Base-by-base conservation (phyloP, 2,888 invertebrate species). In the Rhogogaster chlorosoma region DNA sequence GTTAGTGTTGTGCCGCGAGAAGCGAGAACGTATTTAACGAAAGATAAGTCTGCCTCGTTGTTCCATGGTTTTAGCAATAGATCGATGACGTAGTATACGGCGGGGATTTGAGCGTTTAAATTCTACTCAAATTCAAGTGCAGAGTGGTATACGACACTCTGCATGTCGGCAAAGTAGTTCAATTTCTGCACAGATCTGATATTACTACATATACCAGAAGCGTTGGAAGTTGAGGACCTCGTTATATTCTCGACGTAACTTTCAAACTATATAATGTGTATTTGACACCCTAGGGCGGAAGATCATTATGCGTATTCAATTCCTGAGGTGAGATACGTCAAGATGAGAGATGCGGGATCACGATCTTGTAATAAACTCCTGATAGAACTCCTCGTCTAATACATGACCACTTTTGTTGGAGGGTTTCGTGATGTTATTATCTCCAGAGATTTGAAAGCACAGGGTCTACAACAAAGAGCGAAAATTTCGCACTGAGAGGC, bases 11-110 rank as follows among this genome's bases (percentile, higher is more conserved):
- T 42, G n/a, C 7, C 10, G 12, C 10, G 22, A 42, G 26, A 15
- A 73, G 42, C 73, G 26, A 22, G 42, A 73, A 73, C 22, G 73
- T 26, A 73, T 73, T 38, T 73, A 42, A 73, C 42, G 22, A 73
- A 18, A 22, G 22, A 42, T 42, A 22, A 42, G 73, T 38, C 22
- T 5, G 42, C 42, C 38, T 12, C 5, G 38, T 22, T 73, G 73
- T 15, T 42, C 42, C 7, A 38, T 42, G 73, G 73, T 38, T 73
- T 42, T 42, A 29, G 26, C 26, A 26, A n/a, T 42, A 42, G 73
- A 73, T 73, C 73, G 42, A 73, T 73, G 26, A 42, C 42, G 42
- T 22, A 73, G 42, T 73, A 10, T 10, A 42, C 12, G 15, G 42
- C 10, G 26, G 15, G 36, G 42, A 73, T 42, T 42, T 42, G 12